phyloP scores from a whole-genome alignment of 1,140 invertebrate species.

The Andrena cerasifolii region DNA sequence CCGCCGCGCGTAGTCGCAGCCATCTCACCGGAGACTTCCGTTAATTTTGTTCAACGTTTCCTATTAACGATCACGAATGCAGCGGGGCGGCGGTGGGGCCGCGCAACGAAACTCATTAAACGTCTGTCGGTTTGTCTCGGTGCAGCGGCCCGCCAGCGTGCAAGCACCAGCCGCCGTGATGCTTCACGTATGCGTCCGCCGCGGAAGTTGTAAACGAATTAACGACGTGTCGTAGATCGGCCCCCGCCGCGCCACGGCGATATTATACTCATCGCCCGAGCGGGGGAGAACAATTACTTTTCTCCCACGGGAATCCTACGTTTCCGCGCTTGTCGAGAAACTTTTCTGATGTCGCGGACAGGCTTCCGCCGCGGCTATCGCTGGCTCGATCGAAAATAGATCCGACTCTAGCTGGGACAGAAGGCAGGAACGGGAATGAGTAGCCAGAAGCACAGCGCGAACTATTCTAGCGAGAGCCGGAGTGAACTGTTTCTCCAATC shows the following conservation, averaged over 20 bases:
- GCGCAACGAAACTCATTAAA: conserved; percentile 78
- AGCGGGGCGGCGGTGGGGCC: conserved; percentile 25
- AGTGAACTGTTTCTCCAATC: too few relatives aligned
- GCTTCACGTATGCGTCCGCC: conserved; percentile 59
- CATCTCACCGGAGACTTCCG: conserved; percentile 65
- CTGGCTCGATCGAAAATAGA: too few relatives aligned
- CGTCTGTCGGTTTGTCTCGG: conserved; percentile 77
- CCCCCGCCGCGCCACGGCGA: conserved; percentile 24
- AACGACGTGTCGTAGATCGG: conserved; percentile 70
- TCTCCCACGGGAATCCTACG: conserved; percentile 7
- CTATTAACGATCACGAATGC: conserved; percentile 75
- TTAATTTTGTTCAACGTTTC: conserved; percentile 67
- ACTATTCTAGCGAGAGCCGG: too few relatives aligned
- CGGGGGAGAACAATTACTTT: conserved; percentile 33
- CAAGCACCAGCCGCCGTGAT: background rate
- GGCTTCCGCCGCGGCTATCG: background rate
- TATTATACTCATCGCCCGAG: conserved; percentile 34
- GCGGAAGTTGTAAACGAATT: conserved; percentile 73
- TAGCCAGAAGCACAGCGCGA: too few relatives aligned
- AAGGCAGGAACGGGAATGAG: too few relatives aligned
- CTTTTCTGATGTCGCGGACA: conserved; percentile 12
- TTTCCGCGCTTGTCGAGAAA: background rate
- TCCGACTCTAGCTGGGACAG: too few relatives aligned
- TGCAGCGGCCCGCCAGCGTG: conserved; percentile 61
- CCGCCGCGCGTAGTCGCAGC: conserved; percentile 62